These are phyloP conservation scores for Nothoprocta perdicaria DNA, from an alignment of 2,113 vertebrate genomes.

Conservation along the genomic window DNA sequence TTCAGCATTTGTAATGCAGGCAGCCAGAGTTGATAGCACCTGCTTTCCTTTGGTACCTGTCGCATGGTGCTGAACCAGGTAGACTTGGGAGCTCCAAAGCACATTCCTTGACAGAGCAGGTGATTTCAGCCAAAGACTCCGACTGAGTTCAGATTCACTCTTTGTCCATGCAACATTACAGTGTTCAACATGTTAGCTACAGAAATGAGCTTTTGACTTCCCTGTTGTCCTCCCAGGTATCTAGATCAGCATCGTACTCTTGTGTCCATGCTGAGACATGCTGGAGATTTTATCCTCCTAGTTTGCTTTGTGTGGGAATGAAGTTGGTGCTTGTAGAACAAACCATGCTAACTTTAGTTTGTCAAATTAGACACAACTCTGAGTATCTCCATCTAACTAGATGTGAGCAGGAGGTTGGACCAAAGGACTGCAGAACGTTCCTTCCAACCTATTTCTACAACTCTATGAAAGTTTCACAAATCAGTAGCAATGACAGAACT, in stretches of 20 bases:
- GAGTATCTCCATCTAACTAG: neutral
- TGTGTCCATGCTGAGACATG: neutral
- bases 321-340: neutral
- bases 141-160: conserved; percentile 3
- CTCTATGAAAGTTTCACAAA: neutral
- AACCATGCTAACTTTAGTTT: neutral
- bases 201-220: neutral
- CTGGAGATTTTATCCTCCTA: neutral
- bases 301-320: neutral
- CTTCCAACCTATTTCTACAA: neutral
- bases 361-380: neutral
- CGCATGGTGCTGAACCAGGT: neutral
- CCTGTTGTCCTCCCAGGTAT: neutral
- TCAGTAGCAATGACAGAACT: neutral
- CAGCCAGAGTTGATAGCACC: neutral
- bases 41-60: conserved; percentile 19
- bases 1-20: neutral
- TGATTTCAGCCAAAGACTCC: conserved; percentile 34
- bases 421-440: neutral
- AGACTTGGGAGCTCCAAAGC: conserved; percentile 29
- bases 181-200: conserved; percentile 30
- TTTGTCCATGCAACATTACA: neutral
- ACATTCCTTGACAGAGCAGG: conserved; percentile 10
- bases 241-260: neutral
- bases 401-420: neutral